These are phyloP conservation scores for Luidia sarsii DNA, from an alignment of 53 echinoderm and acorn worm species.

Conservation along the genomic window DNA sequence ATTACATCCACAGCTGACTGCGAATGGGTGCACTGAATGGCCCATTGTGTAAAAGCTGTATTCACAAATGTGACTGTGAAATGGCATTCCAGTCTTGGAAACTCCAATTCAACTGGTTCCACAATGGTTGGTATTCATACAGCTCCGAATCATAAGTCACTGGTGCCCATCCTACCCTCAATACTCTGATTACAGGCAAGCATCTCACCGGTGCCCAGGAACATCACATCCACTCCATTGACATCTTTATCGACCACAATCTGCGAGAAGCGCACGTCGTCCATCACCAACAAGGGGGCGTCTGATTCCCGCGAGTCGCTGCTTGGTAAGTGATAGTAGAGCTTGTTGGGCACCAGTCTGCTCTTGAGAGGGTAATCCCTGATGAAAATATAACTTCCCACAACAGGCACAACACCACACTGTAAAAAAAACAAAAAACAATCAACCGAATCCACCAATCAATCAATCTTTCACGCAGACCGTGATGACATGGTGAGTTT, in stretches of 20 bases:
- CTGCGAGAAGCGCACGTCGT: slow-evolving; percentile 1
- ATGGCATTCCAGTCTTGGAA: no score
- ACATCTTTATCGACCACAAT: slow-evolving; percentile 27
- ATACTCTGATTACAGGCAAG: no score
- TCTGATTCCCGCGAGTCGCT: slow-evolving; percentile 10
- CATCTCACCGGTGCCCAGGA: slow-evolving; percentile 9
- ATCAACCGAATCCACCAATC: neutral
- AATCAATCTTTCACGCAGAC: no score
- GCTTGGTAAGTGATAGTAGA: slow-evolving; percentile 19
- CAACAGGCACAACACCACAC: neutral
- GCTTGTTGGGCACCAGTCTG: slow-evolving; percentile 9
- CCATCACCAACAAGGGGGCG: slow-evolving; percentile 8
- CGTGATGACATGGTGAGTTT: no score
- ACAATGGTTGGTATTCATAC: no score
- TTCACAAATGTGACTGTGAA: no score
- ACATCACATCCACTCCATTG: neutral
- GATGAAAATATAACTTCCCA: slow-evolving; percentile 2
- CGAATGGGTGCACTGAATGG: no score
- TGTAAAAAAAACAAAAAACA: neutral
- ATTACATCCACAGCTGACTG: no score
- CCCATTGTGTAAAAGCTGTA: no score
- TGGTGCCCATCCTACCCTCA: no score
- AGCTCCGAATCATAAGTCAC: no score
- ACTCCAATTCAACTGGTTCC: no score
- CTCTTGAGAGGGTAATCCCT: slow-evolving; percentile 4